Evolutionary conservation across 1,140 invertebrate genomes (phyloP).

Genomic region (Drosophila cardini): DNA sequence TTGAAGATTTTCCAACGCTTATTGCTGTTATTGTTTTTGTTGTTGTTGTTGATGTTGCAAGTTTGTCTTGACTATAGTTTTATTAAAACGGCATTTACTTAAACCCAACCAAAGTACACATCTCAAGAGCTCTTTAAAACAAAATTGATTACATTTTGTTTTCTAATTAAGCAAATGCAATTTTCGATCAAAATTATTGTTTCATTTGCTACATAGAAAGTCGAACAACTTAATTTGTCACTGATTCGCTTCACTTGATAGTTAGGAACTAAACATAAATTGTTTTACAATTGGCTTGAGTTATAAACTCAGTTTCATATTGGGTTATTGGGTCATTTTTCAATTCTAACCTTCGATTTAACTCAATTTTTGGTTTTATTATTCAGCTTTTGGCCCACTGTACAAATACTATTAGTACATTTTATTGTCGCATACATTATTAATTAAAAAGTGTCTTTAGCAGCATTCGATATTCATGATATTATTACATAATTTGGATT

Average conservation of each 20-base stretch:
- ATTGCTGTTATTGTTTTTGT: conserved; percentile 29
- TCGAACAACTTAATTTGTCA: background rate
- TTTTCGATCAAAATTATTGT: conserved; percentile 2
- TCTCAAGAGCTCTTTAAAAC: conserved; percentile 11
- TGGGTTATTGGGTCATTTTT: background rate
- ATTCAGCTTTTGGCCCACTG: background rate
- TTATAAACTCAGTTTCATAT: background rate
- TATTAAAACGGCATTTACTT: conserved; percentile 72
- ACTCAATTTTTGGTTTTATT: background rate
- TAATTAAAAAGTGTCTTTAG: conserved; percentile 40
- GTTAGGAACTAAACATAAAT: too few species aligned
- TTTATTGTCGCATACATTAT: conserved; percentile 2
- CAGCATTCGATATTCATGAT: conserved; percentile 30
- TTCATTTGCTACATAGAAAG: conserved; percentile 9
- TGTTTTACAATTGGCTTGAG: background rate
- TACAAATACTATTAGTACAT: background rate
- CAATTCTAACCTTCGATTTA: background rate
- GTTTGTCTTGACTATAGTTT: conserved; percentile 71
- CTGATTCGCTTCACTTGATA: too few species aligned
- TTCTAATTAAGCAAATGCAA: conserved; percentile 9
- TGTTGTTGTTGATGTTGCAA: conserved; percentile 50
- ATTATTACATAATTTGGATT: conserved; percentile 36
- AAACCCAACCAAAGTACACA: conserved; percentile 37
- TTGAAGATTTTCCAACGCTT: conserved; percentile 47
- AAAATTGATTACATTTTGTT: conserved; percentile 13